Base-by-base conservation (phyloP, 1,140 invertebrate species). In the Asobara japonica region DNA sequence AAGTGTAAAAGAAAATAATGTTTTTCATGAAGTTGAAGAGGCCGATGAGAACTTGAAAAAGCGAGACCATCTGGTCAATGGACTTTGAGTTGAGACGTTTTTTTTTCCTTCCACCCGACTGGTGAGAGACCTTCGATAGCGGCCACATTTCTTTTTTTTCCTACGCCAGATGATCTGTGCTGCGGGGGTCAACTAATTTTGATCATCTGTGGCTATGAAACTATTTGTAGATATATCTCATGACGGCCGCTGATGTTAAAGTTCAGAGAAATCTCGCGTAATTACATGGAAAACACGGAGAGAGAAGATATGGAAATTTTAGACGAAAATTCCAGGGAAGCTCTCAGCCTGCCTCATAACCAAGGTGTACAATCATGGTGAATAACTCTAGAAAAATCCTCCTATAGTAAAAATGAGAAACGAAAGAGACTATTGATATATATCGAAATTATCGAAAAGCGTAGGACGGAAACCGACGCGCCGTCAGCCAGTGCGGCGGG, bases 21-120 rank as follows among this genome's bases (percentile, higher is more conserved):
- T 48, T 74, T 31, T 36, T 65, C 33, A 30, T 36, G 20, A 51
- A 38, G 60, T 11, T 30, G 51, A 22, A 67, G 62, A 41, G 41
- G 41, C 41, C 38, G 33, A 38, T 30, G 48, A 16, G 51, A 70
- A 29, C 30, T 7, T 10, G 45, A 76, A 71, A 73, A 76, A 66
- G 45, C 72, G 20, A 30, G 36, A 45, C 77, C 81, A 82, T 81
- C 78, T 82, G 81, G 80, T 81, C 79, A 82, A 79, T 81, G 81
- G 79, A 80, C 80, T 78, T 76, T 79, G 80, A 68, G 65, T 77
- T 65, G 30, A 41, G 56, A 71, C 78, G 80, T 80, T 80, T 80
- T 62, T 30, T 61, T 45, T 51, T 11, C n/a, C 29, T 16, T 27
- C 16, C 11, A 27, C 22, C 16, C 11, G 18, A 45, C 27, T 67